Conservation (phyloP, 2,888 invertebrate genomes). For the Tetropium fuscum region DNA sequence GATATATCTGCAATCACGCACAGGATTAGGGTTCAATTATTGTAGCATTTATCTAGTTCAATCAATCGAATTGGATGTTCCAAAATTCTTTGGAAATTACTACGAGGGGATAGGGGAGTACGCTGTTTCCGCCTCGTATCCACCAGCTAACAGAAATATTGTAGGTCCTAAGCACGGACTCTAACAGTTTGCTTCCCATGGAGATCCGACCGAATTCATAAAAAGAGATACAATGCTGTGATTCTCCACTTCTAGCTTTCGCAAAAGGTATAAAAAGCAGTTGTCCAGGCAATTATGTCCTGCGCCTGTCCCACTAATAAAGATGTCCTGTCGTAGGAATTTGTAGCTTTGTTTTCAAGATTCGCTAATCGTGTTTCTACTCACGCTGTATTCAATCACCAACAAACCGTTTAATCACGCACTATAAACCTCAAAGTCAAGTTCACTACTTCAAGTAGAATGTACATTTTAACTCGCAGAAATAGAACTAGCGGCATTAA, state of each 20-base stretch:
- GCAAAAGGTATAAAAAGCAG: conserved; percentile 18
- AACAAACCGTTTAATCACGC: conserved; percentile 28
- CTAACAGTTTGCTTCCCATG: too few species aligned
- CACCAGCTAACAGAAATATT: too few species aligned
- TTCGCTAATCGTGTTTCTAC: conserved; percentile 46
- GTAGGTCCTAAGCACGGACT: too few species aligned
- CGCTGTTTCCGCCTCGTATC: too few species aligned
- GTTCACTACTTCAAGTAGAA: conserved; percentile 7
- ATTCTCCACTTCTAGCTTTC: not conserved
- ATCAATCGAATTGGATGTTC: not conserved
- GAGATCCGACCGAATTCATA: too few species aligned
- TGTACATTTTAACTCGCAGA: conserved; percentile 8
- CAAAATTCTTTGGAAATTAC: not conserved
- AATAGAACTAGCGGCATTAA: conserved; percentile 7
- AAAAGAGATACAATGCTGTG: conserved; percentile 10
- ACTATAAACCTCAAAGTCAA: conserved; percentile 31
- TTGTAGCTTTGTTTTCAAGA: conserved; percentile 35
- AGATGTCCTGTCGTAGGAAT: conserved; percentile 31
- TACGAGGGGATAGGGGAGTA: too few species aligned
- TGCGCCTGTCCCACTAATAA: conserved; percentile 38
- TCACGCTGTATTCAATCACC: conserved; percentile 48
- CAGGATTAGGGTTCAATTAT: too few species aligned
- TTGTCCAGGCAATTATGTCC: conserved; percentile 26
- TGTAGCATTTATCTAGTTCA: too few species aligned
- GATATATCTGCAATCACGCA: too few species aligned